Base-by-base conservation (phyloP, 2,797 vertebrate species). In the Pangasius djambal region DNA sequence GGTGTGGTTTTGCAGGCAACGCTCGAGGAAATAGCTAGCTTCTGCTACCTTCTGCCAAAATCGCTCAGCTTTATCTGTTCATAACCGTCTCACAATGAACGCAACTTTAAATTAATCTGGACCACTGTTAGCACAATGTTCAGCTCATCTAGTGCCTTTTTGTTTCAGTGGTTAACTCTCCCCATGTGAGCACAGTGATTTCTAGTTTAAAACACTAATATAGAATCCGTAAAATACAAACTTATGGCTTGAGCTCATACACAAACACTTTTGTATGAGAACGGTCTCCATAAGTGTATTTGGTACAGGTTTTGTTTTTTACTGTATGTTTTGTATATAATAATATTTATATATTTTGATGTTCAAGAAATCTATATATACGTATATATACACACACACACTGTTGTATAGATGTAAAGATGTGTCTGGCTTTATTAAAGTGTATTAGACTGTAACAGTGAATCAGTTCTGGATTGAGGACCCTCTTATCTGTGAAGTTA, bases 271-370 rank as follows among this genome's bases (percentile, higher is more conserved):
- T 77, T 55, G 25, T 55, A 55, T 55, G 75, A 31, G 1, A 52
- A 9, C 37, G 87, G 84, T 89, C 81, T 67, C 52, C 31, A 48
- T 90, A 34, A 87, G 85, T 89, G 87, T 88, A 92, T 88, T 90
- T 86, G 84, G 90, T 92, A 93, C 89, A 89, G 44, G 91, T 89
- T 90, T 40, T 93, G 70, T 77, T 93, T 91, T 31, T 92, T 40
- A 89, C 89, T 90, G 61, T 86, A 89, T 91, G 87, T 94, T 94
- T 92, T 96, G 95, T 96, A 94, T 93, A 95, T 95, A 94, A 67
- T 85, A 57, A 77, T 87, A 84, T 87, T 79, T 88, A 61, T 88
- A 86, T 88, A 85, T 83, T 86, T 90, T 90, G 69, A 59, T 82
- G 55, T 90, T 70, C n/a, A 82, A 57, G 44, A 70, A 86, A 85